These are phyloP conservation scores for Podiceps cristatus DNA, from an alignment of 2,113 vertebrate species.

Conservation along the genomic window DNA sequence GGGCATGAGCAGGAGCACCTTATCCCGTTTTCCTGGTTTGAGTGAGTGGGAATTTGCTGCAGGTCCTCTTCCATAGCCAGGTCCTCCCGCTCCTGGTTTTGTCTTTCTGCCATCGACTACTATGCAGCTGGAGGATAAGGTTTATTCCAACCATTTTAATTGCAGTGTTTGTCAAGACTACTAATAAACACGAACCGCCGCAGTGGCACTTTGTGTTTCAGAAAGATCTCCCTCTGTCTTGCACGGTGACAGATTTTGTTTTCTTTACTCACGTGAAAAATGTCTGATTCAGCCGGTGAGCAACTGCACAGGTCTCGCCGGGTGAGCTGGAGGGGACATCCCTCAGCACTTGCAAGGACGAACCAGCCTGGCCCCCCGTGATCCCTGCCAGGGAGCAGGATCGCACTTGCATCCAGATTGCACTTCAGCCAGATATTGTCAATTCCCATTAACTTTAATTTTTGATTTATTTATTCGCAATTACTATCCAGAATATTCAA, in stretches of 20 bases:
- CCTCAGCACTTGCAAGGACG: rapidly evolving
- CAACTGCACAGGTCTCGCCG: neutral
- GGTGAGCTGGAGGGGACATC: neutral
- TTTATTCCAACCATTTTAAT: neutral
- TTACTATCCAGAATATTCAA: neutral
- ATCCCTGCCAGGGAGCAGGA: neutral
- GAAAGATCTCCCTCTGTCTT: neutral
- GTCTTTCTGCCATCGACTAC: neutral
- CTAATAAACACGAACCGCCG: neutral
- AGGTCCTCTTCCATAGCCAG: neutral
- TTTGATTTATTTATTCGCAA: neutral
- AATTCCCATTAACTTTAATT: neutral
- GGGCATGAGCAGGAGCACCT: neutral
- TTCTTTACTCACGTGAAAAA: neutral
- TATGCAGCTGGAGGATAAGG: neutral
- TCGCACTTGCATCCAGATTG: rapidly evolving
- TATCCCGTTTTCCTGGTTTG: neutral
- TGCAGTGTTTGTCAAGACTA: neutral
- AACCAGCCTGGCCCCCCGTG: neutral
- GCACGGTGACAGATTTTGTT: neutral
- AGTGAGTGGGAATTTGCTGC: neutral
- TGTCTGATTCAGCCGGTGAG: neutral
- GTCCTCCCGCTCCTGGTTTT: rapidly evolving
- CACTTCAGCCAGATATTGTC: neutral
- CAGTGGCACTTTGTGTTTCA: neutral